phyloP scores from a whole-genome alignment of 2,113 vertebrate genomes.

The Varanus komodoensis region DNA sequence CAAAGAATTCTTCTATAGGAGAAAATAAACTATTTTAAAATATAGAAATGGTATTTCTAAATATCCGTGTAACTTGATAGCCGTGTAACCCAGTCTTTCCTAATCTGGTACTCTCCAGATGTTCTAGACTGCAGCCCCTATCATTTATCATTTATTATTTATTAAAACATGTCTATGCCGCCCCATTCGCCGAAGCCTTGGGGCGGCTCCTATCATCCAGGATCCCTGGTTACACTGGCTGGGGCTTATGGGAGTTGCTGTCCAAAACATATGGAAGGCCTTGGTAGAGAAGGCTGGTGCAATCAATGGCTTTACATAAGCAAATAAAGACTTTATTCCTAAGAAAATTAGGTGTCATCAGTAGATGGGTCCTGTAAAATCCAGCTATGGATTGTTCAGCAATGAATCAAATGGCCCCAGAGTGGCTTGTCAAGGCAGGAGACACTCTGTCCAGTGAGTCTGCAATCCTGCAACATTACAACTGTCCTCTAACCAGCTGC shows the following conservation, averaged over 20 bases:
- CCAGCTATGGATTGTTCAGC: conserved; percentile 63
- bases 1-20: conserved; percentile 48
- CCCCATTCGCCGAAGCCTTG: too few relatives aligned
- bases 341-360: conserved; percentile 66
- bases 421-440: conserved; percentile 49
- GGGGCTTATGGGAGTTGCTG: too few relatives aligned
- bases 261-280: too few relatives aligned
- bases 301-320: conserved; percentile 57
- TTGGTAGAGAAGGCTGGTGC: not conserved
- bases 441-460: conserved; percentile 39
- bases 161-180: too few relatives aligned
- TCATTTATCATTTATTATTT: too few relatives aligned
- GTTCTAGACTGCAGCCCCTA: too few relatives aligned
- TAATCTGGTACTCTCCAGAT: too few relatives aligned
- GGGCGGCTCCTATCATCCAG: too few relatives aligned
- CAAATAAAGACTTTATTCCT: conserved; percentile 59
- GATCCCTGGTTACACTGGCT: too few relatives aligned
- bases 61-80: too few relatives aligned
- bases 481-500: not conserved
- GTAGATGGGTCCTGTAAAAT: conserved; percentile 60
- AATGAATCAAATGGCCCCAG: conserved; percentile 66
- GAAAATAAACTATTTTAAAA: not conserved
- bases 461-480: not conserved
- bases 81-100: too few relatives aligned
- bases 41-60: too few relatives aligned